Conservation (phyloP, 2,888 invertebrate genomes). For the Stenotaenia linearis region DNA sequence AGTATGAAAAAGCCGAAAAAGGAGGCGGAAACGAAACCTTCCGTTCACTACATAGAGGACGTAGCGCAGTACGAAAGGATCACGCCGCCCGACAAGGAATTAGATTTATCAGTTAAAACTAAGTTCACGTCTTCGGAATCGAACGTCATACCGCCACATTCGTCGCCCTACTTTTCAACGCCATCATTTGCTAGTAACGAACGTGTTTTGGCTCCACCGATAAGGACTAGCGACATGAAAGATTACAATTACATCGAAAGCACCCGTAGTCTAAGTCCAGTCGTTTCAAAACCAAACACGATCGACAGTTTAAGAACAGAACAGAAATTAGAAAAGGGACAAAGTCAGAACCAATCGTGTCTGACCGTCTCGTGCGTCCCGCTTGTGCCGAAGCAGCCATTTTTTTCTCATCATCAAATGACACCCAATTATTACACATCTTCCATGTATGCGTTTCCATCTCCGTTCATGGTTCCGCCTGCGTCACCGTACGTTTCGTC, state of each 20-base stretch:
- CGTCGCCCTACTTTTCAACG: not conserved
- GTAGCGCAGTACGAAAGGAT: conserved; percentile 24
- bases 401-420: not conserved
- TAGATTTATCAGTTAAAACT: not conserved
- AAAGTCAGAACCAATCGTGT: not conserved
- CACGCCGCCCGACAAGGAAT: conserved; percentile 24
- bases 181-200: not conserved
- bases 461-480: conserved; percentile 24
- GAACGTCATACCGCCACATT: not conserved
- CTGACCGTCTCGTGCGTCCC: not conserved
- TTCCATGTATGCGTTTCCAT: conserved; percentile 15
- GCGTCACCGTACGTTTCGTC: not conserved
- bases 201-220: not conserved
- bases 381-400: not conserved
- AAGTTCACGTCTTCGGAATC: not conserved
- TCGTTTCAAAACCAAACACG: not conserved
- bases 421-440: conserved; percentile 8
- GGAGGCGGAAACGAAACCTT: not conserved
- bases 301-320: not conserved
- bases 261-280: not conserved
- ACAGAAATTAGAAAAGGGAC: not conserved
- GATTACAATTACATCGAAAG: not conserved
- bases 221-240: not conserved
- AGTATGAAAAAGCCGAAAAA: conserved; percentile 38
- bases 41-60: not conserved